Evolutionary conservation across 2,113 vertebrate species (phyloP).

Genomic region (Coryphaenoides rupestris): DNA sequence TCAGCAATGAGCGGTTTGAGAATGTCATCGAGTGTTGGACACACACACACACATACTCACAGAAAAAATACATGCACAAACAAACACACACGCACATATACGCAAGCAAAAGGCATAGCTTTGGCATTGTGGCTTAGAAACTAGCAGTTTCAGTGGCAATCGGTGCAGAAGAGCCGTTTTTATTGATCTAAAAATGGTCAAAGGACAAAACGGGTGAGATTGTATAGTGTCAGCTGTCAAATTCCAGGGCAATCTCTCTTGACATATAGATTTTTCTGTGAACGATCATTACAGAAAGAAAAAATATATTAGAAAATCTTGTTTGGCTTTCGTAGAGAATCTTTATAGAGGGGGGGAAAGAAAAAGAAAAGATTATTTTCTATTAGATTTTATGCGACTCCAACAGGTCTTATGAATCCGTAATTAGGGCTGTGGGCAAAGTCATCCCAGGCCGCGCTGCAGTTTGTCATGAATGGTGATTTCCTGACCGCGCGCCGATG

Average conservation of each 20-base stretch:
- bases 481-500: constrained; percentile 9
- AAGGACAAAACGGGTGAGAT: not conserved
- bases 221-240: not conserved
- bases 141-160: not conserved
- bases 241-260: not conserved
- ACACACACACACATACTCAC: not conserved
- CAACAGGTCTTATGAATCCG: not conserved
- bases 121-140: not conserved
- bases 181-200: not conserved
- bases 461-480: not conserved
- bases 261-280: not conserved
- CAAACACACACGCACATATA: not conserved
- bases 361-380: not conserved
- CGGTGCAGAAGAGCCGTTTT: not conserved
- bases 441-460: not conserved
- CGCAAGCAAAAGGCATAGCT: not conserved
- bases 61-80: not conserved
- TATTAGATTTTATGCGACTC: not conserved
- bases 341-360: not conserved
- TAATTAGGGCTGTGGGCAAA: not conserved
- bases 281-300: not conserved
- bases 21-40: not conserved
- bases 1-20: not conserved
- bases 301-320: not conserved
- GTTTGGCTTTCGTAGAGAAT: not conserved